Percentiles rank a stretch among this genome's conserved stretches.
Conservation (phyloP, 2,888 invertebrate genomes). For the Congeria kusceri region DNA sequence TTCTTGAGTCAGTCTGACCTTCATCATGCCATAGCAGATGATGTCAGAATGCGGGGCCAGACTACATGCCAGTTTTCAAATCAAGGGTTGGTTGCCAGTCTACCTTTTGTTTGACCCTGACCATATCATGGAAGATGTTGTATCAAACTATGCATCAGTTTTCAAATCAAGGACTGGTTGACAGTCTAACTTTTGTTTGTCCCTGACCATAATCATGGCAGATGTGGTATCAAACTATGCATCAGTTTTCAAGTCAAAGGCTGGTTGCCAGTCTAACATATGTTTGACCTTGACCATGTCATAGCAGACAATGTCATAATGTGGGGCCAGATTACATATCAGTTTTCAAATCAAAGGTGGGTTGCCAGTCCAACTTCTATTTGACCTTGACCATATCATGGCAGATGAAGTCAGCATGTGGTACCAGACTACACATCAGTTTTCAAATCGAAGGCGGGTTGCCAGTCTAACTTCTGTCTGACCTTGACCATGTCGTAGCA, state of each 20-base stretch:
- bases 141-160: too few relatives aligned
- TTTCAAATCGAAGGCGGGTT: conserved; percentile 86
- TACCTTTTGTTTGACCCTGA: conserved; percentile 89
- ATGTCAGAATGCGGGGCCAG: too few relatives aligned
- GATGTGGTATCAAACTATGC: conserved; percentile 88
- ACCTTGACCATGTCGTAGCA: conserved; percentile 91
- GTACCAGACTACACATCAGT: conserved; percentile 58
- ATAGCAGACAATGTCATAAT: too few relatives aligned
- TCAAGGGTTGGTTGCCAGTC: conserved; percentile 90
- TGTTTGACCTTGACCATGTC: conserved; percentile 82
- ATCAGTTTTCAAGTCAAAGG: conserved; percentile 63
- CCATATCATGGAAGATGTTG: conserved; percentile 90
- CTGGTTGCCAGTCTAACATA: conserved; percentile 92
- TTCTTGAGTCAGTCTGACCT: too few relatives aligned
- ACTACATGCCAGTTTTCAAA: background rate
- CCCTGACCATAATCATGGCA: conserved; percentile 89
- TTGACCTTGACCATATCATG: conserved; percentile 89
- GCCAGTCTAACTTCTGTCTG: conserved; percentile 91
- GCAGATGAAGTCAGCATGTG: conserved; percentile 93
- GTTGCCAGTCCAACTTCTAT: conserved; percentile 93
- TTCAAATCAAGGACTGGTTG: conserved; percentile 87
- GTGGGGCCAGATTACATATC: too few relatives aligned
- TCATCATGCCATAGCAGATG: too few relatives aligned
- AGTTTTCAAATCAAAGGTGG: conserved; percentile 70
- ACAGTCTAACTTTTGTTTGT: conserved; percentile 91